phyloP scores from a whole-genome alignment of 2,888 invertebrate genomes.

The Alcis repandata region DNA sequence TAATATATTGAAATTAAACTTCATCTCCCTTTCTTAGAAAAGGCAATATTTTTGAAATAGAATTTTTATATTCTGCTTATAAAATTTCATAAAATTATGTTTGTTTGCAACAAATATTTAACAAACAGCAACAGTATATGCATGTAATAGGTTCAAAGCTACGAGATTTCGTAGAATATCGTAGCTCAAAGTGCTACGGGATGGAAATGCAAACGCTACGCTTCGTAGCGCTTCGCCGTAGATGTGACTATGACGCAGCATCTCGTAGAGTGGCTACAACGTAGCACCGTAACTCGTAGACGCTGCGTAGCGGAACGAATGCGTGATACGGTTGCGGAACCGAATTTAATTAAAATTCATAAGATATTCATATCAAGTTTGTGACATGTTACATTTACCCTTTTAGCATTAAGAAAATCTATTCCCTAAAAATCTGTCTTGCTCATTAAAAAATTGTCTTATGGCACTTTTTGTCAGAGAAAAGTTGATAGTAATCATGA shows the following conservation, averaged over 20 bases:
- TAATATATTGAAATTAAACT: too few species aligned
- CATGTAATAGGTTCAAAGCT: constrained; percentile 2
- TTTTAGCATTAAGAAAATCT: not conserved
- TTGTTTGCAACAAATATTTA: too few species aligned
- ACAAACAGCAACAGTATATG: not conserved
- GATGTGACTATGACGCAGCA: not conserved
- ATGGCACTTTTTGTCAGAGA: too few species aligned
- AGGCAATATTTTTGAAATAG: too few species aligned
- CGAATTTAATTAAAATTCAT: too few species aligned
- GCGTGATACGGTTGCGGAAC: constrained; percentile 4
- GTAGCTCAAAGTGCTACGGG: constrained; percentile 19
- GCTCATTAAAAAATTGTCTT: too few species aligned
- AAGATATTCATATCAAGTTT: too few species aligned
- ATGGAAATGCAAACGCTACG: constrained; percentile 19
- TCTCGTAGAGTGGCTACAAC: constrained; percentile 12
- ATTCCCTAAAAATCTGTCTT: not conserved
- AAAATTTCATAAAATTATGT: too few species aligned
- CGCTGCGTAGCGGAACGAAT: constrained; percentile 20
- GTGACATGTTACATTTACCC: too few species aligned
- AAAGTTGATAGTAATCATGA: too few species aligned
- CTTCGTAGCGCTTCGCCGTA: not conserved
- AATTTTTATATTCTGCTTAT: too few species aligned
- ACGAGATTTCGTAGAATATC: constrained; percentile 16
- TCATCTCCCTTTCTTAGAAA: too few species aligned
- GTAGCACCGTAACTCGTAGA: constrained; percentile 22